These are phyloP conservation scores for Philopedon plagiatum DNA, from an alignment of 2,888 invertebrate species.

Conservation along the genomic window DNA sequence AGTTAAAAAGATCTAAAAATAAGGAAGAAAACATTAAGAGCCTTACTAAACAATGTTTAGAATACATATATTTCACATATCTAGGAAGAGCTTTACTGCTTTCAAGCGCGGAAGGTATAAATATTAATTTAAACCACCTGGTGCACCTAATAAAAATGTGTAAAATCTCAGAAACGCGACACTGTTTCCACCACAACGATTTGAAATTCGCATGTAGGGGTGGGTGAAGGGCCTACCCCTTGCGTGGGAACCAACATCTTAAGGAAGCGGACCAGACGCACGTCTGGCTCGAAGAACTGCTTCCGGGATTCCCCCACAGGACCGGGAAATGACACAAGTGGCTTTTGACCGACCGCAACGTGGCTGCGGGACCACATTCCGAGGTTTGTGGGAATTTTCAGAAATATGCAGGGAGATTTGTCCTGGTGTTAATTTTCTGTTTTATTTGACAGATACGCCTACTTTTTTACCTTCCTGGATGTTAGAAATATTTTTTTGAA, in stretches of 20 bases:
- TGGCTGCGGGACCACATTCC: slow-evolving; percentile 31
- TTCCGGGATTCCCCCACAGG: slow-evolving; percentile 60
- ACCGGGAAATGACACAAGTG: slow-evolving; percentile 44
- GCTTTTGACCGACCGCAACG: slow-evolving; percentile 35
- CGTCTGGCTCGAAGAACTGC: slow-evolving; percentile 57
- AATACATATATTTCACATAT: too few relatives aligned
- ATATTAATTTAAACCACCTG: slow-evolving; percentile 37
- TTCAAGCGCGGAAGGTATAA: slow-evolving; percentile 24
- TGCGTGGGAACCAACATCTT: slow-evolving; percentile 57
- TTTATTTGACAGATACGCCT: slow-evolving; percentile 22
- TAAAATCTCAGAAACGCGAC: slow-evolving; percentile 39
- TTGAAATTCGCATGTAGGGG: slow-evolving; percentile 34
- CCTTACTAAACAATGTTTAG: too few relatives aligned
- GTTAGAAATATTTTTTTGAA: not conserved
- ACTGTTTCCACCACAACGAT: not conserved
- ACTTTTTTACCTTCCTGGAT: not conserved
- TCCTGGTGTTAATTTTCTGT: slow-evolving; percentile 27
- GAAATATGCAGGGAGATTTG: slow-evolving; percentile 26
- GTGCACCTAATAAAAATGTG: slow-evolving; percentile 25
- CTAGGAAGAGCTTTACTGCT: not conserved
- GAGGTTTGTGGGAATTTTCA: slow-evolving; percentile 42
- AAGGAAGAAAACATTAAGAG: too few relatives aligned
- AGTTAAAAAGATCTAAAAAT: too few relatives aligned
- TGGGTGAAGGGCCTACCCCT: slow-evolving; percentile 39
- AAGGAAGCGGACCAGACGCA: slow-evolving; percentile 61